A percentile compares a stretch with the other conserved stretches of the same genome.
These are phyloP conservation scores for Laodelphax striatellus DNA, from an alignment of 1,140 invertebrate species.

Conservation along the genomic window DNA sequence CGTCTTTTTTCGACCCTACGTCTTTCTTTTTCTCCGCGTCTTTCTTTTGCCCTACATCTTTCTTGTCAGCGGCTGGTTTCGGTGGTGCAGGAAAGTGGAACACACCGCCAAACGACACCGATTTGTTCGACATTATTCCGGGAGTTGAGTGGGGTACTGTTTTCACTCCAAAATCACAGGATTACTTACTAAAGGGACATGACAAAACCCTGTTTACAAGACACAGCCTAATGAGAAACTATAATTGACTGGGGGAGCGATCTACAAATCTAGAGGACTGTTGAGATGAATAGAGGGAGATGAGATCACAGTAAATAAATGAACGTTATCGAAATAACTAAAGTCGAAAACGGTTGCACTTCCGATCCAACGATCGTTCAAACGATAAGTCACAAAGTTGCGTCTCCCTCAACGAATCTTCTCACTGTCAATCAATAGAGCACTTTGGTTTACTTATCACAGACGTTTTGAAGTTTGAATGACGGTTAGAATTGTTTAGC, in stretches of 20 bases:
- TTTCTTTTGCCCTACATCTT: slow-evolving; percentile 15
- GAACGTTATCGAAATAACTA: too few relatives aligned
- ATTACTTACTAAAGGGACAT: neutral
- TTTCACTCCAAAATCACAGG: slow-evolving; percentile 1
- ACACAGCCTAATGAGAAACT: neutral
- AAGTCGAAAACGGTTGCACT: too few relatives aligned
- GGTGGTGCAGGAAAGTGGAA: slow-evolving; percentile 18
- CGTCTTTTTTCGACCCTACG: slow-evolving; percentile 16
- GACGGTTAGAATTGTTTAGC: slow-evolving; percentile 2
- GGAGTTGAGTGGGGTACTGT: neutral
- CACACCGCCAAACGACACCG: slow-evolving; percentile 25
- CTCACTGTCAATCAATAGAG: slow-evolving; percentile 3
- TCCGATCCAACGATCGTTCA: too few relatives aligned
- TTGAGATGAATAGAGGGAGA: neutral
- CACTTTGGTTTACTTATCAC: slow-evolving; percentile 22
- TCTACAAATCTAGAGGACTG: neutral
- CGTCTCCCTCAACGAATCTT: slow-evolving; percentile 12
- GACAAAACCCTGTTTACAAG: slow-evolving; percentile 14
- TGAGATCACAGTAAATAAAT: slow-evolving; percentile 16
- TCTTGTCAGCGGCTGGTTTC: slow-evolving; percentile 10
- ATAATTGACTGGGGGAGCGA: neutral
- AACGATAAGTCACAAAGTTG: too few relatives aligned
- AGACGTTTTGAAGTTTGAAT: slow-evolving; percentile 6
- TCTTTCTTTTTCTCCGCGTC: neutral
- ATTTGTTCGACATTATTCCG: slow-evolving; percentile 22